A percentile compares a stretch with the other conserved stretches of the same genome.
Conservation (phyloP, 2,797 vertebrate species). For the Esox masquinongy region DNA sequence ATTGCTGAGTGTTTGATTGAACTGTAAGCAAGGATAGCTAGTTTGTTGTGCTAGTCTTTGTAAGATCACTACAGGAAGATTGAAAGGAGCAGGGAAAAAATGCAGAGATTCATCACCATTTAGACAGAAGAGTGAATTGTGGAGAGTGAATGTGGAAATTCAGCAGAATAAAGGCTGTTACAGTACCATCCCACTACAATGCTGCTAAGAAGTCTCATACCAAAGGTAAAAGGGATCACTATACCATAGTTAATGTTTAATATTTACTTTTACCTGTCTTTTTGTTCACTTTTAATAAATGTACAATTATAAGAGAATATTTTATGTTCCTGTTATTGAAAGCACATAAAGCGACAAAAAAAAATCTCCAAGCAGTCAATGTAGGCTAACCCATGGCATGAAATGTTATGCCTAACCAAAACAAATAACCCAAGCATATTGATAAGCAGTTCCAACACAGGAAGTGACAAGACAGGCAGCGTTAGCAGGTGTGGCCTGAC, state of each 20-base stretch:
- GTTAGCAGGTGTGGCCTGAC: constrained; percentile 19
- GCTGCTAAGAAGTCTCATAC: background rate
- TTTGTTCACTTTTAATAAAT: background rate
- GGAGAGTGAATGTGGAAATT: background rate
- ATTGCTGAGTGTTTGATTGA: constrained; percentile 18
- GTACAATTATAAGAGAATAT: background rate
- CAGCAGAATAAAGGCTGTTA: background rate
- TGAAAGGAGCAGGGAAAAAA: constrained; percentile 21
- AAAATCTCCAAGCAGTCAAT: background rate
- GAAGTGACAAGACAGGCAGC: background rate
- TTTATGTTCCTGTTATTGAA: background rate
- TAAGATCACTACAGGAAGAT: constrained; percentile 1
- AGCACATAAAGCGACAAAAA: background rate
- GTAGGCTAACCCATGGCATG: background rate
- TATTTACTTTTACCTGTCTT: background rate
- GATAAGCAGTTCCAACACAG: background rate
- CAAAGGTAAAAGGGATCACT: background rate
- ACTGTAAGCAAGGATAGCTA: background rate
- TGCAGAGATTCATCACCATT: background rate
- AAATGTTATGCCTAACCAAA: background rate
- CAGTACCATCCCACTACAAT: background rate
- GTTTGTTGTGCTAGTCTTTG: constrained; percentile 28
- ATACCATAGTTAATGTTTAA: background rate
- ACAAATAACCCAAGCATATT: background rate
- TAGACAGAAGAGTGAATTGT: background rate